A percentile compares a stretch with the other conserved stretches of the same genome.
These are phyloP conservation scores for Endotricha flammealis DNA, from an alignment of 2,888 invertebrate genomes.

Conservation along the genomic window DNA sequence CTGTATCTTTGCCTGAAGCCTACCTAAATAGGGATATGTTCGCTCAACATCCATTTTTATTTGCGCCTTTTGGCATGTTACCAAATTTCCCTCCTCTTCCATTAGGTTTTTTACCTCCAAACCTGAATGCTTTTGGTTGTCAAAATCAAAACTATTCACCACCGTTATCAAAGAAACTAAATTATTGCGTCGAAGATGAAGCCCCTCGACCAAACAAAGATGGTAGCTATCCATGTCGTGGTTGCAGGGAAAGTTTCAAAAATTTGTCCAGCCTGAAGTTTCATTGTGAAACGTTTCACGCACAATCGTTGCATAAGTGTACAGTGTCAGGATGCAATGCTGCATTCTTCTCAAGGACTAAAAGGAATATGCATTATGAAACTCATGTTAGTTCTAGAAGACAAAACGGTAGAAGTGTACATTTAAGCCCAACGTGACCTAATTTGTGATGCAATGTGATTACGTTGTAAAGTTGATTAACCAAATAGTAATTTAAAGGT, in stretches of 20 bases:
- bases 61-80: slow-evolving; percentile 69
- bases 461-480: slow-evolving; percentile 69
- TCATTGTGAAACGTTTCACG: slow-evolving; percentile 84
- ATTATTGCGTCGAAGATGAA: slow-evolving; percentile 83
- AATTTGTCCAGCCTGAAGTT: slow-evolving; percentile 81
- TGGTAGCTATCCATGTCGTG: slow-evolving; percentile 83
- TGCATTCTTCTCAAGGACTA: slow-evolving; percentile 87
- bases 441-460: slow-evolving; percentile 27
- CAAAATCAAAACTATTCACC: slow-evolving; percentile 59
- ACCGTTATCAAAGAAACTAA: slow-evolving; percentile 57
- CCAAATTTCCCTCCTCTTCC: slow-evolving; percentile 69
- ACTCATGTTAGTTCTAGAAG: slow-evolving; percentile 72
- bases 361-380: slow-evolving; percentile 86
- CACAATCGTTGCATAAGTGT: slow-evolving; percentile 84
- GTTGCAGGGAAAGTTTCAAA: slow-evolving; percentile 82
- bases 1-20: slow-evolving; percentile 54
- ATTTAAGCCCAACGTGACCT: slow-evolving; percentile 55
- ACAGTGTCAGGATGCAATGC: slow-evolving; percentile 87
- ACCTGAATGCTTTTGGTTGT: slow-evolving; percentile 58
- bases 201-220: slow-evolving; percentile 81
- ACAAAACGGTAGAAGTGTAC: slow-evolving; percentile 50
- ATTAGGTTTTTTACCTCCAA: slow-evolving; percentile 63
- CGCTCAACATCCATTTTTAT: slow-evolving; percentile 65
- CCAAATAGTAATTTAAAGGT: slow-evolving; percentile 42
- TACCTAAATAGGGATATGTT: slow-evolving; percentile 65